Percentiles rank a stretch among this genome's conserved stretches.
Conservation (phyloP, 1,140 invertebrate genomes). For the Trichonephila inaurata region DNA sequence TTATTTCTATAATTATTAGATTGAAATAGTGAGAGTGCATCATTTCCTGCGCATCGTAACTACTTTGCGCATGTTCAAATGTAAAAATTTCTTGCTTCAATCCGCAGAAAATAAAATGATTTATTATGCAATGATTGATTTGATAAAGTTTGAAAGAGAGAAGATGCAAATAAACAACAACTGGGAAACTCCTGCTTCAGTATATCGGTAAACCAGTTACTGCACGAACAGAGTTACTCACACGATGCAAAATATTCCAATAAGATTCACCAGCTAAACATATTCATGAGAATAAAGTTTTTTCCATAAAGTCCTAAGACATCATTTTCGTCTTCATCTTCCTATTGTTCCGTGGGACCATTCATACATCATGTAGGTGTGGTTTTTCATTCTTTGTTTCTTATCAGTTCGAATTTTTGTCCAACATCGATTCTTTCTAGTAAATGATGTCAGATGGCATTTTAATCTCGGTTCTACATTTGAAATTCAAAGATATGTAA, state of each 20-base stretch:
- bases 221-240: background rate
- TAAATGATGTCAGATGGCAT: conserved; percentile 35
- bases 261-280: background rate
- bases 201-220: background rate
- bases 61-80: background rate
- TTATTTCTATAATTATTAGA: no score
- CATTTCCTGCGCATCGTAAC: background rate
- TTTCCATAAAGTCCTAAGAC: background rate
- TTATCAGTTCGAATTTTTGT: conserved; percentile 25
- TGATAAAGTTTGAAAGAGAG: background rate
- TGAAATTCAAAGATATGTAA: conserved; percentile 24
- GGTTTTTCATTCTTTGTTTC: conserved; percentile 22
- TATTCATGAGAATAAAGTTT: background rate
- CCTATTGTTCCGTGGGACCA: background rate
- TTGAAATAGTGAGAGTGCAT: no score
- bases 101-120: background rate
- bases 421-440: conserved; percentile 19
- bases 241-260: conserved; percentile 7
- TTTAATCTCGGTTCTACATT: background rate
- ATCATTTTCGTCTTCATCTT: background rate
- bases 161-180: background rate
- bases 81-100: background rate
- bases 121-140: background rate
- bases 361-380: conserved; percentile 9
- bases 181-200: background rate